phyloP scores from a whole-genome alignment of 2,113 vertebrate genomes.

The Podarcis cretensis region DNA sequence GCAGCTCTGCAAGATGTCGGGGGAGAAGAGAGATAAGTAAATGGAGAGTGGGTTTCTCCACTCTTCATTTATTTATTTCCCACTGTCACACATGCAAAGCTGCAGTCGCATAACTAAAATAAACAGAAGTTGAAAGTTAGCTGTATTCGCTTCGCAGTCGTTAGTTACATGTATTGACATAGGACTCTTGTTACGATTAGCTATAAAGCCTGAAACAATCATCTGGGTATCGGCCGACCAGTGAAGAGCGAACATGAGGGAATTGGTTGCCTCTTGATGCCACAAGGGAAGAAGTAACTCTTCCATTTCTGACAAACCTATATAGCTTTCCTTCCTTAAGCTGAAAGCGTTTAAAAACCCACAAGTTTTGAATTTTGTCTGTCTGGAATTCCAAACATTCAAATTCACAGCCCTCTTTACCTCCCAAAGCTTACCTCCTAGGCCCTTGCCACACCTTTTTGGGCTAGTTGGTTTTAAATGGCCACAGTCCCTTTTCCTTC shows the following conservation, averaged over 20 bases:
- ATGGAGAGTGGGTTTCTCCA: no score
- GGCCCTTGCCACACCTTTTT: neutral
- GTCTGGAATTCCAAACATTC: neutral
- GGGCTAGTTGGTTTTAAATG: neutral
- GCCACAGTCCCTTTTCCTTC: neutral
- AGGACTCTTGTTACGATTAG: neutral
- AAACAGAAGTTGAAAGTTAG: no score
- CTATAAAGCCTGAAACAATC: neutral
- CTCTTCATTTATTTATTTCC: no score
- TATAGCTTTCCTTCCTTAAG: neutral
- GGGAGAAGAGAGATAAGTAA: no score
- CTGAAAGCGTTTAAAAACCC: neutral
- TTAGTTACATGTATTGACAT: neutral
- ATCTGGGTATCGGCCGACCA: neutral
- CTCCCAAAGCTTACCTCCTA: neutral
- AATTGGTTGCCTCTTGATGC: neutral
- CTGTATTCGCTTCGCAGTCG: neutral
- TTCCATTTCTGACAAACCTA: neutral
- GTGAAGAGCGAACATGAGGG: neutral
- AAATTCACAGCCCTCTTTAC: neutral
- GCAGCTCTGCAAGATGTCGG: no score
- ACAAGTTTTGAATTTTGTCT: neutral
- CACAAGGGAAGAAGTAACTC: neutral
- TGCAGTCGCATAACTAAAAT: no score
- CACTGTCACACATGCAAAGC: no score